These are phyloP conservation scores for Heliocidaris tuberculata DNA, from an alignment of 35 echinoderm and acorn worm genomes.

Conservation along the genomic window DNA sequence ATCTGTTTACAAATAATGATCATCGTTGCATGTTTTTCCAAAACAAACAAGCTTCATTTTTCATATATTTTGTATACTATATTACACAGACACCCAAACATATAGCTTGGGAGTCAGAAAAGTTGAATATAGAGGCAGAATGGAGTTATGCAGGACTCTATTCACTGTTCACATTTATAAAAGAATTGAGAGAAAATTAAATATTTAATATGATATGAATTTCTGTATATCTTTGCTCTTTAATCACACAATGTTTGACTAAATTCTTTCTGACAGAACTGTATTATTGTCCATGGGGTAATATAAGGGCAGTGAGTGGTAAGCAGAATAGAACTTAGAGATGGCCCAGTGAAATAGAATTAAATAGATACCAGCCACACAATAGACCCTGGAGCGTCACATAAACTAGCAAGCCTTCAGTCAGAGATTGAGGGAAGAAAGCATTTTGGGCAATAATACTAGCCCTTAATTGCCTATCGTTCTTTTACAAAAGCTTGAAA, in stretches of 20 bases:
- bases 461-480: not conserved
- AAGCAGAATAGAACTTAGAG: not conserved
- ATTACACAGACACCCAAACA: no score
- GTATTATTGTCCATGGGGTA: not conserved
- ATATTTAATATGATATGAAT: not conserved
- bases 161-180: not conserved
- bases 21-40: not conserved
- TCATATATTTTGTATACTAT: no score
- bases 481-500: not conserved
- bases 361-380: not conserved
- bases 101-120: no score
- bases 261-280: not conserved
- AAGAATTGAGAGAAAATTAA: not conserved
- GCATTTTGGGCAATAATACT: not conserved
- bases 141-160: not conserved
- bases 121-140: no score
- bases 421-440: not conserved
- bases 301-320: not conserved
- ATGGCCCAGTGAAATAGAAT: not conserved
- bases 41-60: no score
- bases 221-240: not conserved
- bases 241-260: not conserved
- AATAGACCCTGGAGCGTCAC: not conserved
- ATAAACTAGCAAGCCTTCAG: not conserved
- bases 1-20: not conserved